Percentiles rank a stretch among this genome's conserved stretches.
Conservation (phyloP, 2,888 invertebrate genomes). For the Apamea crenata region DNA sequence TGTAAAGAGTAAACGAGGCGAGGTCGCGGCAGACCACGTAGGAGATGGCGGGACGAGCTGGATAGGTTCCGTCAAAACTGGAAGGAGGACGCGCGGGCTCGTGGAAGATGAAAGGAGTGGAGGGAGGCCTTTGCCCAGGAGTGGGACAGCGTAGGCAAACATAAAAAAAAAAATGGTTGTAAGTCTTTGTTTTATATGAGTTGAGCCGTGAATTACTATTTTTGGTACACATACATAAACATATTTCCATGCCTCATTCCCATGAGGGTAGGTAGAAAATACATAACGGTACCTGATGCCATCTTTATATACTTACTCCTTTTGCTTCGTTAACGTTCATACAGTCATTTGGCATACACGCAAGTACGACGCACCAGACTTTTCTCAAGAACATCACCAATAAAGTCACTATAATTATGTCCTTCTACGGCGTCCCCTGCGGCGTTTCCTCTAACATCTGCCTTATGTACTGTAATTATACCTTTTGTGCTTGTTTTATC, state of each 20-base stretch:
- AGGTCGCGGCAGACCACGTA: too few species aligned
- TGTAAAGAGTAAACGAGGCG: too few species aligned
- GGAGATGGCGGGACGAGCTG: too few species aligned
- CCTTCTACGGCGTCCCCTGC: too few species aligned
- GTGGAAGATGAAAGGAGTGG: too few species aligned
- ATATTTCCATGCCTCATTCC: neutral
- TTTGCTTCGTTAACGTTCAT: neutral
- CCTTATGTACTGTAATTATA: neutral
- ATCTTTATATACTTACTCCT: neutral
- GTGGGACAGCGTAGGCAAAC: too few species aligned
- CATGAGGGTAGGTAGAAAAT: neutral
- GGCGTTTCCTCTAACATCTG: neutral
- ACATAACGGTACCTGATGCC: neutral
- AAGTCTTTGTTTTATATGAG: neutral
- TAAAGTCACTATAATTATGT: too few species aligned
- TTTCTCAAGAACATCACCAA: neutral
- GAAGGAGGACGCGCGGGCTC: too few species aligned
- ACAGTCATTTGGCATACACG: neutral
- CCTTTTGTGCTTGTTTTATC: neutral
- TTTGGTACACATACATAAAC: neutral
- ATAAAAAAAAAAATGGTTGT: too few species aligned
- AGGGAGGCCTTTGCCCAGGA: too few species aligned
- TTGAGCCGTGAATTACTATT: constrained; percentile 1
- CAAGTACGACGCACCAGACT: neutral
- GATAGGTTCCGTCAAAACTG: too few species aligned